Conservation (phyloP, 2,797 vertebrate species). For the Gorsachius magnificus region DNA sequence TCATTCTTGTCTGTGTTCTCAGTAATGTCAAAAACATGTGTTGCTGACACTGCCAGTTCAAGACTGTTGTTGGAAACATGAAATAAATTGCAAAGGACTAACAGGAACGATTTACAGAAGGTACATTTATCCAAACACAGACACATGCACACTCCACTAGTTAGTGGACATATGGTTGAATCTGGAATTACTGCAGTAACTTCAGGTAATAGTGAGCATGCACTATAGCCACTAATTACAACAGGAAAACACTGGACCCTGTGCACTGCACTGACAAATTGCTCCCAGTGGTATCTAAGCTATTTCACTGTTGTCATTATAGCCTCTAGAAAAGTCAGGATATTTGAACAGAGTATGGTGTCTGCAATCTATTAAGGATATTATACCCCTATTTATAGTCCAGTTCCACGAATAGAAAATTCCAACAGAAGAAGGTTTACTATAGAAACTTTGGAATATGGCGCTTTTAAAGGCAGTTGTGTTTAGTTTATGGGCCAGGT, state of each 20-base stretch:
- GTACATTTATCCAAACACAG: slow-evolving; percentile 1
- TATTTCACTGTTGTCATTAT: slow-evolving; percentile 68
- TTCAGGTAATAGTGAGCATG: slow-evolving; percentile 57
- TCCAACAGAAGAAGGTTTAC: slow-evolving; percentile 37
- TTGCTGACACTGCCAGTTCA: slow-evolving; percentile 17
- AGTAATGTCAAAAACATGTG: slow-evolving; percentile 36
- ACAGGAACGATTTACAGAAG: slow-evolving; percentile 57
- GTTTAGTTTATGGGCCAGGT: slow-evolving; percentile 48
- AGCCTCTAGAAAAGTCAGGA: slow-evolving; percentile 42
- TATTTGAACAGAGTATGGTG: slow-evolving; percentile 62
- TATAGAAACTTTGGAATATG: slow-evolving; percentile 20
- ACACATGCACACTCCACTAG: neutral
- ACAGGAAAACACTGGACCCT: slow-evolving; percentile 60
- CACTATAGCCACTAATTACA: slow-evolving; percentile 69
- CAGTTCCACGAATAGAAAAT: slow-evolving; percentile 34
- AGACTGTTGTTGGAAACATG: slow-evolving; percentile 33
- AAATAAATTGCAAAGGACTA: slow-evolving; percentile 68
- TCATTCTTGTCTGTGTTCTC: neutral
- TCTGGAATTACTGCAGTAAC: slow-evolving; percentile 72
- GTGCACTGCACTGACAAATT: slow-evolving; percentile 72
- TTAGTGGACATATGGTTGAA: slow-evolving; percentile 58
- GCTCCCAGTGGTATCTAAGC: slow-evolving; percentile 71
- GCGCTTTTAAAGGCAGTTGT: slow-evolving; percentile 36
- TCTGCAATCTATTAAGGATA: slow-evolving; percentile 66
- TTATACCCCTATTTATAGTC: slow-evolving; percentile 54